Evolutionary conservation across 2,797 vertebrate species (phyloP).

Genomic region (Netta rufina): DNA sequence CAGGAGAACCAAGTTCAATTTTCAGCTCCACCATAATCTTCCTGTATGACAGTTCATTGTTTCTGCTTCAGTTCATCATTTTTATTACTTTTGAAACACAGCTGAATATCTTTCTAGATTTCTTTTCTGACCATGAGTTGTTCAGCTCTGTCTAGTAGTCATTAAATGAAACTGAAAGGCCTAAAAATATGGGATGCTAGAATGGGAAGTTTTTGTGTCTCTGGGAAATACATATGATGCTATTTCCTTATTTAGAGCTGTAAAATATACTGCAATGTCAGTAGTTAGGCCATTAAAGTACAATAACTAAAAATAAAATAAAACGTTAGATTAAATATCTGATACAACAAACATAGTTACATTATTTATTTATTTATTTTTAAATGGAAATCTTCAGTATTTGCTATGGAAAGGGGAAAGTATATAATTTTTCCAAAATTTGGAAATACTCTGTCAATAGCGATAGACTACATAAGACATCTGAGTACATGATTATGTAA

Average conservation of each 20-base stretch:
- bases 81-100: constrained; percentile 36
- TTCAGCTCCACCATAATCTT: not conserved
- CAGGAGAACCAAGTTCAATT: not conserved
- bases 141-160: not conserved
- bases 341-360: not conserved
- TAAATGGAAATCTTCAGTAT: not conserved
- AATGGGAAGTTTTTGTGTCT: not conserved
- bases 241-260: not conserved
- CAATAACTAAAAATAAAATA: not conserved
- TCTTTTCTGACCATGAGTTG: not conserved
- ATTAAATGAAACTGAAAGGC: not conserved
- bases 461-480: not conserved
- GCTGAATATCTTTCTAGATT: not conserved
- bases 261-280: not conserved
- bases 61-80: constrained; percentile 21
- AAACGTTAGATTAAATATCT: not conserved
- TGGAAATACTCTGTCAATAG: not conserved
- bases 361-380: not conserved
- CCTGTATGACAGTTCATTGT: not conserved
- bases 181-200: not conserved
- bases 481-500: not conserved
- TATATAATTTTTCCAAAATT: not conserved
- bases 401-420: not conserved
- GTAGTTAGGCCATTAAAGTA: not conserved
- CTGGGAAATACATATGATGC: not conserved